Evolutionary conservation across 1,140 invertebrate genomes (phyloP).

Genomic region (Plodia interpunctella): DNA sequence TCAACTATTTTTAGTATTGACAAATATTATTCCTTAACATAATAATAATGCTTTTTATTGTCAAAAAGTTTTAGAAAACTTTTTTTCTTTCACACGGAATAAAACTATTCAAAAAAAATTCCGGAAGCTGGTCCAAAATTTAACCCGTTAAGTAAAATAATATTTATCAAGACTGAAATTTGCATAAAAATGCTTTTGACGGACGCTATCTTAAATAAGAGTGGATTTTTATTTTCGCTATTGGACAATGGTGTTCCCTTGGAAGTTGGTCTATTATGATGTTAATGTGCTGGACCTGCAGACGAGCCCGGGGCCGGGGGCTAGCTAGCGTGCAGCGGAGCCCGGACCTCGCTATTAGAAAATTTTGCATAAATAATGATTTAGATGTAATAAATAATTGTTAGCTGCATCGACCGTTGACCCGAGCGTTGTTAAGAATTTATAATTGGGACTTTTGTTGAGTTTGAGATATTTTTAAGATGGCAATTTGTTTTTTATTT

Average conservation of each 20-base stretch:
- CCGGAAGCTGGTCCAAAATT: slow-evolving; percentile 7
- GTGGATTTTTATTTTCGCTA: slow-evolving; percentile 19
- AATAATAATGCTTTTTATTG: not conserved
- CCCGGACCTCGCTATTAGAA: slow-evolving; percentile 46
- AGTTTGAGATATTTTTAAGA: not conserved
- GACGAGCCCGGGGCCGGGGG: slow-evolving; percentile 23
- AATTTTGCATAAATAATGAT: slow-evolving; percentile 61
- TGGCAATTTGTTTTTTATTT: not conserved
- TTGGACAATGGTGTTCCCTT: slow-evolving; percentile 41
- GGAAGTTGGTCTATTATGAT: slow-evolving; percentile 48
- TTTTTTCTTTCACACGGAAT: not conserved
- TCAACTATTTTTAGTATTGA: too few species aligned
- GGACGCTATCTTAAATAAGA: not conserved
- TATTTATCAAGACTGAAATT: not conserved
- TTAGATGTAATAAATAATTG: slow-evolving; percentile 26
- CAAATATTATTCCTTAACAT: too few species aligned
- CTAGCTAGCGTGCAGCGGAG: slow-evolving; percentile 44
- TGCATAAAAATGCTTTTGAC: slow-evolving; percentile 8
- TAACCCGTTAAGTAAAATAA: slow-evolving; percentile 3
- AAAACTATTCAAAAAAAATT: slow-evolving; percentile 8
- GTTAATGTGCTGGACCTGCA: slow-evolving; percentile 39
- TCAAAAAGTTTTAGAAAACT: not conserved
- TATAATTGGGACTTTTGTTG: slow-evolving; percentile 7
- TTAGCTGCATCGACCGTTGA: slow-evolving; percentile 26
- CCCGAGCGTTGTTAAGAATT: slow-evolving; percentile 10